Percentiles rank a stretch among this genome's conserved stretches.
phyloP scores from a whole-genome alignment of 1,140 invertebrate genomes.

The Panulirus ornatus region DNA sequence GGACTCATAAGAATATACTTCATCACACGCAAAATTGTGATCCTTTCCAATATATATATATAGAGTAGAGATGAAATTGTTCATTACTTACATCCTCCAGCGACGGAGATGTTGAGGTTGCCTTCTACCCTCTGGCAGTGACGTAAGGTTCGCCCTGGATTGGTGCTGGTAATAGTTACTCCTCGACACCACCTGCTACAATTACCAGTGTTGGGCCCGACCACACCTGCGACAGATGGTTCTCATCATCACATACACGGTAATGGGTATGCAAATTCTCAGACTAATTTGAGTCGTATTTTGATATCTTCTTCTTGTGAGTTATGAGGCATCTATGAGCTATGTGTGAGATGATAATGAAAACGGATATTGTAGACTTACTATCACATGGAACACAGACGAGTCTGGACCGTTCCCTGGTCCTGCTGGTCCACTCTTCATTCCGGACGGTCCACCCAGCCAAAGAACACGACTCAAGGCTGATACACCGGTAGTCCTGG shows the following conservation, averaged over 20 bases:
- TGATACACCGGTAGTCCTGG: no score
- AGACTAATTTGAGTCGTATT: no score
- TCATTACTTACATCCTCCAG: conserved; percentile 41
- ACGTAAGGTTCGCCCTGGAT: not conserved
- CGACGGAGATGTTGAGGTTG: conserved; percentile 36
- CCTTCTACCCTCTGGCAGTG: conserved; percentile 21
- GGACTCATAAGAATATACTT: no score
- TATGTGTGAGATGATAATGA: not conserved
- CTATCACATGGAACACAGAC: conserved; percentile 13
- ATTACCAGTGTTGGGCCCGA: no score
- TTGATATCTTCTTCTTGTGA: not conserved
- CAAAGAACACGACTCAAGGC: no score
- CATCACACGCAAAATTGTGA: no score
- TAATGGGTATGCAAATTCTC: not conserved
- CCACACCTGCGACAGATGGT: no score
- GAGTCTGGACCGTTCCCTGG: not conserved
- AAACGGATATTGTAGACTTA: no score
- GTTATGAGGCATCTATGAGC: not conserved
- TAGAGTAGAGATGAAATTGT: no score
- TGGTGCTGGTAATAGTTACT: conserved; percentile 27
- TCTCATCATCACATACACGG: no score
- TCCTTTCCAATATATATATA: no score
- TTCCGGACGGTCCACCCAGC: not conserved
- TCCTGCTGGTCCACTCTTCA: no score
- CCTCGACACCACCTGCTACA: conserved; percentile 31